Evolutionary conservation across 2,888 invertebrate species (phyloP).

Genomic region (Oligia strigilis): DNA sequence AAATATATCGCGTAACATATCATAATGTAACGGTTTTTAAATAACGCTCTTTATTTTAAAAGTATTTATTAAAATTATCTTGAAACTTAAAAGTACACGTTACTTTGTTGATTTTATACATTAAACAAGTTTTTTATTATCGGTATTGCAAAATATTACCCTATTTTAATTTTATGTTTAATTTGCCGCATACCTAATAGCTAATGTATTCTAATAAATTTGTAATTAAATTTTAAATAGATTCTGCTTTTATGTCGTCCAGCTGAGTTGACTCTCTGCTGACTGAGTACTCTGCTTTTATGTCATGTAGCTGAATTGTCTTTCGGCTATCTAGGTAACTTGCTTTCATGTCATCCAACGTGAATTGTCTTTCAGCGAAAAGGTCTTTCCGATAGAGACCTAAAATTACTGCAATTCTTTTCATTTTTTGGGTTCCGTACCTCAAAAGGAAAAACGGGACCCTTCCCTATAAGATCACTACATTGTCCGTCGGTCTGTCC

Average conservation of each 20-base stretch:
- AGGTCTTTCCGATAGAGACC: too few relatives aligned
- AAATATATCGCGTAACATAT: slow-evolving; percentile 67
- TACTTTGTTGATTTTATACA: slow-evolving; percentile 2
- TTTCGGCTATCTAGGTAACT: too few relatives aligned
- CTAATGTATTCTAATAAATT: slow-evolving; percentile 31
- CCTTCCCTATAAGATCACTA: too few relatives aligned
- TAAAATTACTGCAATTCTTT: slow-evolving; percentile 13
- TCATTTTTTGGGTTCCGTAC: neutral
- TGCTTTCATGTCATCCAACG: too few relatives aligned
- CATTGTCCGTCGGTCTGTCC: too few relatives aligned
- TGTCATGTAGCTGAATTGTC: too few relatives aligned
- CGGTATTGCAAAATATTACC: slow-evolving; percentile 6
- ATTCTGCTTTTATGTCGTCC: too few relatives aligned
- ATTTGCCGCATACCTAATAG: neutral
- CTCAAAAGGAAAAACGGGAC: too few relatives aligned
- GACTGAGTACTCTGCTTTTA: too few relatives aligned
- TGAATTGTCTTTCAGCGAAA: too few relatives aligned
- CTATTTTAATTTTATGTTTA: neutral
- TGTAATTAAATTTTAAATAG: slow-evolving; percentile 31
- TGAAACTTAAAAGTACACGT: slow-evolving; percentile 10
- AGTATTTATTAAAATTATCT: neutral
- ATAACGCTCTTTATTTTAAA: slow-evolving; percentile 8
- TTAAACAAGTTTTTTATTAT: neutral
- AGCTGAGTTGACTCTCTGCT: too few relatives aligned
- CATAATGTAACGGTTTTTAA: slow-evolving; percentile 51